These are phyloP conservation scores for Tachuris rubrigastra DNA, from an alignment of 2,113 vertebrate genomes.

Conservation along the genomic window DNA sequence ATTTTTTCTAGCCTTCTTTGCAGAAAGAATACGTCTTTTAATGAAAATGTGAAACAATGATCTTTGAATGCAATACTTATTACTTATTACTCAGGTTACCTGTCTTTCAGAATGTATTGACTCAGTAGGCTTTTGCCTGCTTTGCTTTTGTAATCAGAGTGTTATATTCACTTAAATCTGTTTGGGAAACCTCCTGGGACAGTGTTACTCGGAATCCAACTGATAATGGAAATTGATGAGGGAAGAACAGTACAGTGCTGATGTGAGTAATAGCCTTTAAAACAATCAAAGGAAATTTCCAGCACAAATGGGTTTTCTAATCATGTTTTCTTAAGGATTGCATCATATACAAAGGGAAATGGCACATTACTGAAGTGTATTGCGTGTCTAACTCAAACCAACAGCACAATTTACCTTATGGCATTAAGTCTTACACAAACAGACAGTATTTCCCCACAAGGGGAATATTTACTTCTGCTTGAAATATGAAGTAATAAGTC, in stretches of 20 bases:
- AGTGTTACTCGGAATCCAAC: neutral
- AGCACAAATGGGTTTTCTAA: neutral
- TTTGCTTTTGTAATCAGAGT: neutral
- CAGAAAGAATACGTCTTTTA: neutral
- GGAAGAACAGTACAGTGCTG: neutral
- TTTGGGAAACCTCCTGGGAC: neutral
- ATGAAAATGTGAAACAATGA: neutral
- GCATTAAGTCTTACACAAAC: constrained; percentile 21
- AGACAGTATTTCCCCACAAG: constrained; percentile 17
- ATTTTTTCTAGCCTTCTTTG: neutral
- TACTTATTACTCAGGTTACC: neutral
- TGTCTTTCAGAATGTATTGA: neutral
- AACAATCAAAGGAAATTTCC: neutral
- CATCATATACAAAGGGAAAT: neutral
- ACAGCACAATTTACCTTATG: constrained; percentile 13
- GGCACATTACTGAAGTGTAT: neutral
- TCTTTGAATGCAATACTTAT: neutral
- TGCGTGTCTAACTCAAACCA: constrained; percentile 21
- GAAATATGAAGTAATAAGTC: constrained; percentile 58
- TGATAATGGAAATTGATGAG: constrained; percentile 16
- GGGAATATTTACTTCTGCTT: constrained; percentile 44
- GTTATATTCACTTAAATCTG: neutral
- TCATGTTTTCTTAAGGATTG: constrained; percentile 5
- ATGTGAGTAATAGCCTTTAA: constrained; percentile 20
- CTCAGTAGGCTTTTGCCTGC: neutral